phyloP scores from a whole-genome alignment of 2,888 invertebrate genomes.

The Yponomeuta cagnagella region DNA sequence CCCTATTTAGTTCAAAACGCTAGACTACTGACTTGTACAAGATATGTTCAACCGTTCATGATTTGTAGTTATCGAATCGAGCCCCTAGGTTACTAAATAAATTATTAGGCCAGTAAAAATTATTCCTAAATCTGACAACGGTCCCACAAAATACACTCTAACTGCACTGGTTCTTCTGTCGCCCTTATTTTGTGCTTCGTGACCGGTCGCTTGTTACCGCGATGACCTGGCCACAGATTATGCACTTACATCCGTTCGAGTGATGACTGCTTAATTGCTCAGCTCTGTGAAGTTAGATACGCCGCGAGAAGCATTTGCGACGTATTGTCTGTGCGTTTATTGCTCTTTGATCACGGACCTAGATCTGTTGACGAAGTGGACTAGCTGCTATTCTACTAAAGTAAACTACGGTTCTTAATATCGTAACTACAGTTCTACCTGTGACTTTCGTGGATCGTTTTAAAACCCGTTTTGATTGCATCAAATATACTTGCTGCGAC shows the following conservation, averaged over 20 bases:
- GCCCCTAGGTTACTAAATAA: too few species aligned
- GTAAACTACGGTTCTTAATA: too few species aligned
- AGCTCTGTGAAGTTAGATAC: slow-evolving; percentile 47
- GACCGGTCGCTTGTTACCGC: slow-evolving; percentile 68
- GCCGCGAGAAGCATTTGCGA: neutral
- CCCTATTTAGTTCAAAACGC: too few species aligned
- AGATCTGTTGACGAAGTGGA: neutral
- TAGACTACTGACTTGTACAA: too few species aligned
- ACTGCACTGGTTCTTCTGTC: neutral
- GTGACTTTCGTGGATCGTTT: too few species aligned
- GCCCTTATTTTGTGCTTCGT: slow-evolving; percentile 33
- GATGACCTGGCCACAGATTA: slow-evolving; percentile 68
- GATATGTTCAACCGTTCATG: too few species aligned
- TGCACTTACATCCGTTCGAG: slow-evolving; percentile 69
- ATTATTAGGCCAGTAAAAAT: too few species aligned
- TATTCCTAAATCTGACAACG: too few species aligned
- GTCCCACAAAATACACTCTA: neutral
- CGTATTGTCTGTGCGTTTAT: neutral
- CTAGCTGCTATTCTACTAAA: neutral
- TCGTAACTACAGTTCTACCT: too few species aligned
- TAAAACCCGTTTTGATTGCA: too few species aligned
- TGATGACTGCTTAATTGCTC: slow-evolving; percentile 67
- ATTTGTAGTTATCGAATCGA: too few species aligned
- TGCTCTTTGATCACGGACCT: neutral
- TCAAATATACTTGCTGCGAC: too few species aligned